Conservation (phyloP, 2,113 vertebrate species). For the Archilochus colubris region DNA sequence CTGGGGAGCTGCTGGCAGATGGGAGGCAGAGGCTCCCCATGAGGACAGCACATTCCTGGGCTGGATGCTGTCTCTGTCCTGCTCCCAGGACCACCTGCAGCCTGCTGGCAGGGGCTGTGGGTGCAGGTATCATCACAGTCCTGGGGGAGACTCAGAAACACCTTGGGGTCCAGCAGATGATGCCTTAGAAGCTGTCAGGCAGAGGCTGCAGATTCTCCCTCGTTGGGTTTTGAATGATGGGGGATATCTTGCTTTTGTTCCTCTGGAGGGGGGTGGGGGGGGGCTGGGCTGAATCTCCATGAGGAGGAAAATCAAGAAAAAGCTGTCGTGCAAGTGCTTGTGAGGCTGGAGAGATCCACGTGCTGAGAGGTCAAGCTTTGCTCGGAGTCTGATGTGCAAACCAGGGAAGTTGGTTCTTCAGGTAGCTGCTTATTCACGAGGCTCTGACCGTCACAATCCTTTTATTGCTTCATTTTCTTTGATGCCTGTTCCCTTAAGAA, state of each 20-base stretch:
- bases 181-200: neutral
- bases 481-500: accelerated
- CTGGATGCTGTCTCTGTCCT: neutral
- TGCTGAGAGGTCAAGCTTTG: neutral
- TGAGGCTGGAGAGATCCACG: neutral
- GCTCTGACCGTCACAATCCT: accelerated
- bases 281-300: neutral
- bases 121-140: neutral
- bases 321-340: accelerated
- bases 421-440: neutral
- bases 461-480: neutral
- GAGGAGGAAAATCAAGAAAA: neutral
- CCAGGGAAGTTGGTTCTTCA: neutral
- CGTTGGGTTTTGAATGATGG: accelerated
- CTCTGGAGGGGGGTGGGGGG: neutral
- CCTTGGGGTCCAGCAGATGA: neutral
- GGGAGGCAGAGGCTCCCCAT: neutral
- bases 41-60: neutral
- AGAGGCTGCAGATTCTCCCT: neutral
- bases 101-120: neutral
- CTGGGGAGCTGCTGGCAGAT: neutral
- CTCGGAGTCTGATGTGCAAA: neutral
- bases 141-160: accelerated
- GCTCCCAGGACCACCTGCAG: neutral
- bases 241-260: neutral